Conservation (phyloP, 2,113 vertebrate genomes). For the Puffinus mauretanicus region DNA sequence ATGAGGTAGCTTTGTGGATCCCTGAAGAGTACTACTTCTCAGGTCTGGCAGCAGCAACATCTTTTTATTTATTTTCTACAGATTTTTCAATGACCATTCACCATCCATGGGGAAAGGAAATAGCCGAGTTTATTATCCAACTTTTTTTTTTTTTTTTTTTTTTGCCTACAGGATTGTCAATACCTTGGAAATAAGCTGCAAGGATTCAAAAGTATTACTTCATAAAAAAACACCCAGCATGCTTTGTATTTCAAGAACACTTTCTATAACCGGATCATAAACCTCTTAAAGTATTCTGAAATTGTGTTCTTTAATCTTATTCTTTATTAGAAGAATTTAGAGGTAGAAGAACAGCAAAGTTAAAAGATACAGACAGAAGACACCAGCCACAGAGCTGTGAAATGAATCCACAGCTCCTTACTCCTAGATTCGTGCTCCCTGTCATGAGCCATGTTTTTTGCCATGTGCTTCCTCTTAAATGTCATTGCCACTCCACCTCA, state of each 20-base stretch:
- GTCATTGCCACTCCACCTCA: neutral
- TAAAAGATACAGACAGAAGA: neutral
- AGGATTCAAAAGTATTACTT: neutral
- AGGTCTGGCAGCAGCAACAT: neutral
- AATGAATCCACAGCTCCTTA: neutral
- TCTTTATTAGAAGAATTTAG: neutral
- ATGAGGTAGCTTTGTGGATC: neutral
- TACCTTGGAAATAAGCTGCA: neutral
- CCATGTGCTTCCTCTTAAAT: neutral
- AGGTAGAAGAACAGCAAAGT: neutral
- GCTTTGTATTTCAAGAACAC: fast-evolving
- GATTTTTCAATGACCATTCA: neutral
- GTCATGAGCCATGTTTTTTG: neutral
- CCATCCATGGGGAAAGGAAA: neutral
- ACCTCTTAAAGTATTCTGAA: neutral
- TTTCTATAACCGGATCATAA: neutral
- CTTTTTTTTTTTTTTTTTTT: neutral
- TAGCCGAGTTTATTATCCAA: neutral
- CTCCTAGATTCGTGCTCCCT: neutral
- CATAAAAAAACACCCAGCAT: neutral
- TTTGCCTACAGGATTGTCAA: neutral
- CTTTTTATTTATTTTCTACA: neutral
- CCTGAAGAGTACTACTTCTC: neutral
- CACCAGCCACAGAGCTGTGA: neutral
- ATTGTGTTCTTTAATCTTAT: neutral